Percentiles rank a stretch among this genome's conserved stretches.
Conservation (phyloP, 2,797 vertebrate species). For the Myiothlypis coronata region DNA sequence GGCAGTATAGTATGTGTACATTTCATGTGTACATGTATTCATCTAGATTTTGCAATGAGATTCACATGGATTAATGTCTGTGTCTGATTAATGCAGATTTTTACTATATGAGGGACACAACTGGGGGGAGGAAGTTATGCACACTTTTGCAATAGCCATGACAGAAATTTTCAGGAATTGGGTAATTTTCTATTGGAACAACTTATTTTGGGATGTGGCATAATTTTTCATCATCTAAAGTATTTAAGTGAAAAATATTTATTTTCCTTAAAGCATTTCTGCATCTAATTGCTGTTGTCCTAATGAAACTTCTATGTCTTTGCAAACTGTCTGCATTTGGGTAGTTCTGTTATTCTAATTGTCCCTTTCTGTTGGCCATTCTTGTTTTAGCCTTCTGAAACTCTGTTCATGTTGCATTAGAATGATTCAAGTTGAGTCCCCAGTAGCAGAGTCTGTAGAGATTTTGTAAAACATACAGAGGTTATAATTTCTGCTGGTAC, state of each 20-base stretch:
- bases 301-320: not conserved
- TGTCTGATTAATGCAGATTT: not conserved
- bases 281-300: not conserved
- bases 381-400: not conserved
- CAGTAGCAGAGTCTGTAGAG: not conserved
- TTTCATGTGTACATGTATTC: fast-evolving
- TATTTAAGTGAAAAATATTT: not conserved
- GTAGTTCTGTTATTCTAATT: not conserved
- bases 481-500: not conserved
- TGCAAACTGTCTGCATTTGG: not conserved
- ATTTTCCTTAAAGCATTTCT: not conserved
- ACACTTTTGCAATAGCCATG: not conserved
- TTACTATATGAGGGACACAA: not conserved
- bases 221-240: not conserved
- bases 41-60: not conserved
- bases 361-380: not conserved
- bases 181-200: not conserved
- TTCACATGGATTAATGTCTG: not conserved
- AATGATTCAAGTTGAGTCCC: not conserved
- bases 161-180: not conserved
- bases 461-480: not conserved
- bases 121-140: not conserved
- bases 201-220: not conserved
- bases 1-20: not conserved
- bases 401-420: not conserved